Evolutionary conservation across 2,888 invertebrate genomes (phyloP), one percentile per base, ranked within the genome.

Genomic region (Margaritifera margaritifera): DNA sequence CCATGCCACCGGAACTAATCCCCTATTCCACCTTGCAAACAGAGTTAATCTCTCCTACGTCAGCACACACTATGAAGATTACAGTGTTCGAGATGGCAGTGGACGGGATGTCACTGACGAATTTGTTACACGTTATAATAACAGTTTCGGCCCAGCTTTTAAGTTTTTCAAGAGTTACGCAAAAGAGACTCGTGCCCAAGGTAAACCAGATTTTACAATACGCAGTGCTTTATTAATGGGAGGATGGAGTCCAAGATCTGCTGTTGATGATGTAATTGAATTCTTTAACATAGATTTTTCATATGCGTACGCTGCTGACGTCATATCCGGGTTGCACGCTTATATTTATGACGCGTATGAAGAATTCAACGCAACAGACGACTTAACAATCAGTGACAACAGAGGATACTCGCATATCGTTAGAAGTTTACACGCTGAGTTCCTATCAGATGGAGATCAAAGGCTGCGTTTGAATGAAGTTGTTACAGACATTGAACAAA

Each of bases 1-100:
- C 11, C 62, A 71, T 31, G 76, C 73, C 5, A 70, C 54, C 50
- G 71, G 68, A 15, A 57, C 69, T 1, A 74, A 73, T 54, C 76
- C 76, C 11, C 25, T 77, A 15, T 74, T 68, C 27, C 27, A 62
- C 18, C 51, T 70, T 25, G 62, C 64, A n/a, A 18, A 56, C 6
- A 56, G 51, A 19, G 42, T 60, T 31, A 65, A 65, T 19, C 50
- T 77, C 5, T 64, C 68, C n/a, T 61, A 58, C 3, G 50, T 51
- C 11, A 54, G 52, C 20, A 57, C 63, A 19, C 52, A 66, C 56
- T 50, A 54, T 18, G 70, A 68, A 4, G 61, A 62, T 42, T 69
- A 66, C 52, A 57, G 68, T 2, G 69, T 76, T 5, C 59, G 65
- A 25, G 64, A 74, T 53, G 58, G 60, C 24, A 54, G 63, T n/a